A percentile compares a stretch with the other conserved stretches of the same genome.
phyloP scores from a whole-genome alignment of 2,888 invertebrate genomes.

The Ormyrus pomaceus region DNA sequence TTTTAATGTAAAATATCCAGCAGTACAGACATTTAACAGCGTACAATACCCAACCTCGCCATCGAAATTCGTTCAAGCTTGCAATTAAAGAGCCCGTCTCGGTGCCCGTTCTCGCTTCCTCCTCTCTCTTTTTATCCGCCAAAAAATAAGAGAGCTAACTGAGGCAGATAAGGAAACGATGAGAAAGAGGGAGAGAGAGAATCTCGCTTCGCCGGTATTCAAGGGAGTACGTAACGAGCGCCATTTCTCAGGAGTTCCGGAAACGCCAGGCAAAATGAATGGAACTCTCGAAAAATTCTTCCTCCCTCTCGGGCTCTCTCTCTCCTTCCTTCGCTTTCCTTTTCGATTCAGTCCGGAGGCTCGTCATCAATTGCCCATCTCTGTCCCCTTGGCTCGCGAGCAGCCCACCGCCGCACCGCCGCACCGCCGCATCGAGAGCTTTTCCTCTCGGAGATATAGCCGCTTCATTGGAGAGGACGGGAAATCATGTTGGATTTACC shows the following conservation, averaged over 20 bases:
- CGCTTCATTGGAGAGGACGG: not conserved
- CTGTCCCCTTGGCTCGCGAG: slow-evolving; percentile 12
- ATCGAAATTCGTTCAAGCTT: slow-evolving; percentile 8
- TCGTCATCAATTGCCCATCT: slow-evolving; percentile 51
- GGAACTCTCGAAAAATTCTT: slow-evolving; percentile 54
- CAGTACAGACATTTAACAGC: slow-evolving; percentile 16
- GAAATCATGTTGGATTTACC: no score
- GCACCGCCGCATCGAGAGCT: not conserved
- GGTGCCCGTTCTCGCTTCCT: not conserved
- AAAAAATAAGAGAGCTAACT: slow-evolving; percentile 19
- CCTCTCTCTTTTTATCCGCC: not conserved
- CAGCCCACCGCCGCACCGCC: not conserved
- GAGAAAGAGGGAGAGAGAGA: slow-evolving; percentile 2
- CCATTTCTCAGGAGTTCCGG: slow-evolving; percentile 63
- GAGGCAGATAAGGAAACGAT: slow-evolving; percentile 23
- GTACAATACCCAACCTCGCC: not conserved
- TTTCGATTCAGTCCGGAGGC: slow-evolving; percentile 7
- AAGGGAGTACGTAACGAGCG: slow-evolving; percentile 62
- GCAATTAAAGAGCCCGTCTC: slow-evolving; percentile 32
- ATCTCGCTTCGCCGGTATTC: slow-evolving; percentile 53
- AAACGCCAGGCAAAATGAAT: slow-evolving; percentile 62
- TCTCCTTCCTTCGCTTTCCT: not conserved
- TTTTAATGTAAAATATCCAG: not conserved
- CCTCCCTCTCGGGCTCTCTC: no score
- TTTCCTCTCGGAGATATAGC: not conserved